Evolutionary conservation across 2,797 vertebrate species (phyloP).

Genomic region (Neosilurus mollespiculum): DNA sequence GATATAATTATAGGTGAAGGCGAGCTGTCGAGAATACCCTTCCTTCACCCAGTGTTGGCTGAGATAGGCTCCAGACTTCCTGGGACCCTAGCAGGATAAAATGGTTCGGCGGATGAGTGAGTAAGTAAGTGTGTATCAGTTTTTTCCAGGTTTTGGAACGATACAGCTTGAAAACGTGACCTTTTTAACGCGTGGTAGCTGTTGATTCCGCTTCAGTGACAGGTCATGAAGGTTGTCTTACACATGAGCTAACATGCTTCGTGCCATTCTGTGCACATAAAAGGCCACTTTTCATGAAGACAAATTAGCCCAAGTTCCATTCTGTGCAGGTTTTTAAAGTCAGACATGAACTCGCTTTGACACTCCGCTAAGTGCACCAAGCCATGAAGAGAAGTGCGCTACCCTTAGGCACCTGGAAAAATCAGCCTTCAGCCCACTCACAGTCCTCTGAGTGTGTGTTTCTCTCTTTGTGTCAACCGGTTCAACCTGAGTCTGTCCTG

Average conservation of each 20-base stretch:
- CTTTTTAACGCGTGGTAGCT: not conserved
- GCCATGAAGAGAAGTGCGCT: not conserved
- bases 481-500: not conserved
- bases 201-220: not conserved
- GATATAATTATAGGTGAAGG: too few species aligned
- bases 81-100: too few species aligned
- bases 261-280: not conserved
- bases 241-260: not conserved
- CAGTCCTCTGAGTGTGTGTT: not conserved
- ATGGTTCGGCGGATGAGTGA: too few species aligned
- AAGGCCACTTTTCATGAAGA: not conserved
- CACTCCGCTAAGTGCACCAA: not conserved
- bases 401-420: not conserved
- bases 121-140: too few species aligned
- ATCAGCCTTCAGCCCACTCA: not conserved
- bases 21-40: too few species aligned
- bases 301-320: not conserved
- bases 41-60: too few species aligned
- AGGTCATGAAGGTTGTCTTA: not conserved
- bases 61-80: too few species aligned
- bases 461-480: not conserved
- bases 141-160: not conserved
- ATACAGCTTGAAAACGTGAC: not conserved
- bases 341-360: not conserved
- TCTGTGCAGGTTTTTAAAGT: constrained; percentile 1